phyloP scores from a whole-genome alignment of 2,888 invertebrate species.

The Hyalella azteca region DNA sequence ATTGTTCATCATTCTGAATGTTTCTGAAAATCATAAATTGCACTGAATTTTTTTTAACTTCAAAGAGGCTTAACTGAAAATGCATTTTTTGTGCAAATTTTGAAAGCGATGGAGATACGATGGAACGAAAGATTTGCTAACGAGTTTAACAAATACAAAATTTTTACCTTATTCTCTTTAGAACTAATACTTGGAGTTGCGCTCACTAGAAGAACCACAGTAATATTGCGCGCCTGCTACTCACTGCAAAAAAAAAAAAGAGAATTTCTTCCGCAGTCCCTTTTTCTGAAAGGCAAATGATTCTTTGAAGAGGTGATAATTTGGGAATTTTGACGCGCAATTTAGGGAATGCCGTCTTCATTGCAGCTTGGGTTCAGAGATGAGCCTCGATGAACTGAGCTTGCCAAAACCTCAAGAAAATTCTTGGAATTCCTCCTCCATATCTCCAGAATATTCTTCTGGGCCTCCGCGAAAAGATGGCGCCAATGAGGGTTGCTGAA shows the following conservation, averaged over 20 bases:
- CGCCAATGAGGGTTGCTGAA: background rate
- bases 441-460: constrained; percentile 6
- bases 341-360: constrained; percentile 24
- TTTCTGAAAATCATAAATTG: too few relatives aligned
- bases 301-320: constrained; percentile 30
- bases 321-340: constrained; percentile 24
- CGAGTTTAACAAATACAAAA: too few relatives aligned
- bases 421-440: constrained; percentile 15
- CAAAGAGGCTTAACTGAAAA: too few relatives aligned
- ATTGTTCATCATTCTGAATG: too few relatives aligned
- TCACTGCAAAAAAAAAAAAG: background rate
- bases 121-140: too few relatives aligned
- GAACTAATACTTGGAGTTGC: too few relatives aligned
- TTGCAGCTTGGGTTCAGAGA: constrained; percentile 15
- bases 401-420: background rate
- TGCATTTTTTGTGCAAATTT: too few relatives aligned
- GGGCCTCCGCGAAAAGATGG: background rate
- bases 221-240: background rate
- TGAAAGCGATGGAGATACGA: too few relatives aligned
- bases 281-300: constrained; percentile 19
- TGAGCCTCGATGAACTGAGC: constrained; percentile 28
- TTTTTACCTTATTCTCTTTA: too few relatives aligned
- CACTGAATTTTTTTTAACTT: too few relatives aligned
- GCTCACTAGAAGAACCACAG: too few relatives aligned
- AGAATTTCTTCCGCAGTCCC: constrained; percentile 3